Conservation (phyloP, 1,140 invertebrate genomes). For the Drosophila virilis region DNA sequence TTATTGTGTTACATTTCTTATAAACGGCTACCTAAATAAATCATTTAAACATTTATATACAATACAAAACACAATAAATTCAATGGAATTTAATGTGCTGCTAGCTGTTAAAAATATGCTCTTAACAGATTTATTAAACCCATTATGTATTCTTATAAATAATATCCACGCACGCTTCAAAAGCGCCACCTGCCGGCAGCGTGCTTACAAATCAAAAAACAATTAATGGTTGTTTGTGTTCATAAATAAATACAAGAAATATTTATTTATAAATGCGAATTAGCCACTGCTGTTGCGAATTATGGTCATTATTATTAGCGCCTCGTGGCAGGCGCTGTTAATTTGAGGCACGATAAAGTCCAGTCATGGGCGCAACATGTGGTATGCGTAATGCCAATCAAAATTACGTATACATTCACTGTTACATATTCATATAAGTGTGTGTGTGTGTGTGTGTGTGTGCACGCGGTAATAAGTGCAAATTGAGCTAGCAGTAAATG, state of each 20-base stretch:
- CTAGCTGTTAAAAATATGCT: too few relatives aligned
- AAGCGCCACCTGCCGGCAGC: constrained; percentile 54
- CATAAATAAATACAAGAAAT: constrained; percentile 35
- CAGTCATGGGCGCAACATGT: constrained; percentile 36
- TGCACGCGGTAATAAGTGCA: constrained; percentile 18
- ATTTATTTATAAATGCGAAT: constrained; percentile 36
- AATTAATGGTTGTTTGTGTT: constrained; percentile 26
- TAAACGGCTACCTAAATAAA: too few relatives aligned
- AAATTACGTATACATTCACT: neutral
- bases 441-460: constrained; percentile 9
- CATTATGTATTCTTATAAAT: neutral
- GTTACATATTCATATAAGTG: neutral
- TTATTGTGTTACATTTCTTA: too few relatives aligned
- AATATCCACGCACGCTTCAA: constrained; percentile 37
- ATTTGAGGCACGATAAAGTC: constrained; percentile 23
- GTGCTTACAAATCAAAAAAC: constrained; percentile 48
- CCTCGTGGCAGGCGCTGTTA: constrained; percentile 6
- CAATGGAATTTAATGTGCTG: too few relatives aligned
- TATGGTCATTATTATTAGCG: constrained; percentile 25
- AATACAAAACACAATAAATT: neutral
- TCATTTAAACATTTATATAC: too few relatives aligned
- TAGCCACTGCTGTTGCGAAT: constrained; percentile 17
- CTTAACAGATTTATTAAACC: too few relatives aligned
- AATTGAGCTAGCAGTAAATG: constrained; percentile 33
- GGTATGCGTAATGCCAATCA: constrained; percentile 50